Evolutionary conservation across 1,140 invertebrate genomes (phyloP).

Genomic region (Drosophila quadrilineata): DNA sequence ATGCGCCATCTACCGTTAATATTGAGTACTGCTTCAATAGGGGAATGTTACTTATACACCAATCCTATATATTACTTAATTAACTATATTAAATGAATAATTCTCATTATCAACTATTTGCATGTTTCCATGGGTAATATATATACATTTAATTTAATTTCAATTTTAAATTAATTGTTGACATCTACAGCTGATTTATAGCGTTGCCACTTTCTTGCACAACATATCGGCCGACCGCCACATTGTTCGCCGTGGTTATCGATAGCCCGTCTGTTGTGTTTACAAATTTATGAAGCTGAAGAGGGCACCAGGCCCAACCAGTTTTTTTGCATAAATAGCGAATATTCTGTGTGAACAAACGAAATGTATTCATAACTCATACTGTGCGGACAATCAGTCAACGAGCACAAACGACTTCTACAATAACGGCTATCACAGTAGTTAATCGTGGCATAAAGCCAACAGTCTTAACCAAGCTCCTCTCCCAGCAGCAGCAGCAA

Average conservation of each 20-base stretch:
- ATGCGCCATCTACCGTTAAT: neutral
- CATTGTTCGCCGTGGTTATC: neutral
- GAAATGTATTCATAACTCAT: conserved; percentile 53
- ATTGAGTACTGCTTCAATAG: neutral
- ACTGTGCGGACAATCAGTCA: conserved; percentile 28
- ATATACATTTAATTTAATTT: too few species aligned
- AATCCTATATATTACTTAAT: too few species aligned
- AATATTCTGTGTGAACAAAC: conserved; percentile 31
- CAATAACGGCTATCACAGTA: conserved; percentile 26
- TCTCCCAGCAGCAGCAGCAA: neutral
- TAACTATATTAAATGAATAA: too few species aligned
- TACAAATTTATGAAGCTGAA: conserved; percentile 19
- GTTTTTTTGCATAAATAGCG: conserved; percentile 26
- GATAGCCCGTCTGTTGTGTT: conserved; percentile 12
- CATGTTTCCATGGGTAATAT: too few species aligned
- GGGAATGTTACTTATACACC: neutral
- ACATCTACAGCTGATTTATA: neutral
- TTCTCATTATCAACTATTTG: too few species aligned
- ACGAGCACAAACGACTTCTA: conserved; percentile 21
- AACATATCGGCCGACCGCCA: conserved; percentile 14
- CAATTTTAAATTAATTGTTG: neutral
- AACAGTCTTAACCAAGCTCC: neutral
- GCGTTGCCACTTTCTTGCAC: neutral
- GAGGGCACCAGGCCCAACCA: conserved; percentile 8
- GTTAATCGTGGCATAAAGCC: neutral